Conservation (phyloP, 2,797 vertebrate species). For the Hafferia zeledoni region DNA sequence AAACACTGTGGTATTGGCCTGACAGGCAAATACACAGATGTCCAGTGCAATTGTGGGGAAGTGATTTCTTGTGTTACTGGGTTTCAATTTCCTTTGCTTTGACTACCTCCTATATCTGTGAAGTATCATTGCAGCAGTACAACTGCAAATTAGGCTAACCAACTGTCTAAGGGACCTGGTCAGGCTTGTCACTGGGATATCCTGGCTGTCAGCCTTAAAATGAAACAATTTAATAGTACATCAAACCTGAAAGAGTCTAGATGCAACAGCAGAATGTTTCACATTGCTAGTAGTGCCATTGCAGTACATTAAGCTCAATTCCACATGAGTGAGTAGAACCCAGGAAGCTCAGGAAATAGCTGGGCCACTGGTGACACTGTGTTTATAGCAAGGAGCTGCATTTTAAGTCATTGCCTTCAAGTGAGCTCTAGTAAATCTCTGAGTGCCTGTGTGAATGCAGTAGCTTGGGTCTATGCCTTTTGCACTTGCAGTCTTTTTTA, state of each 20-base stretch:
- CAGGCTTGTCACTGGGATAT: neutral
- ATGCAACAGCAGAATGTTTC: neutral
- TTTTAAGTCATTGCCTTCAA: neutral
- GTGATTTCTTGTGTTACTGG: neutral
- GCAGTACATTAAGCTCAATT: neutral
- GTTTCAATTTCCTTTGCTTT: neutral
- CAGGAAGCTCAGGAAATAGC: neutral
- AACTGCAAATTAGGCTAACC: neutral
- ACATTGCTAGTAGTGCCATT: neutral
- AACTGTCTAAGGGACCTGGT: neutral
- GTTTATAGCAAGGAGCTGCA: neutral
- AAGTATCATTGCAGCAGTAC: neutral
- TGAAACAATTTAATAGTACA: neutral
- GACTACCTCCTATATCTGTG: rapidly evolving
- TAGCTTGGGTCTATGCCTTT: neutral
- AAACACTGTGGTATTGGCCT: rapidly evolving
- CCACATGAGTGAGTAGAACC: neutral
- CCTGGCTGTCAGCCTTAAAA: neutral
- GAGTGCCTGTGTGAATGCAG: neutral
- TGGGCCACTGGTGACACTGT: neutral
- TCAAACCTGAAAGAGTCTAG: neutral
- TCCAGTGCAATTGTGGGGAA: neutral
- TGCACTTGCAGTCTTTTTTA: neutral
- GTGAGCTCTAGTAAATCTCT: neutral
- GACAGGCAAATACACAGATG: neutral